These are phyloP conservation scores for Ochlodes sylvanus DNA, from an alignment of 2,888 invertebrate species.

Conservation along the genomic window DNA sequence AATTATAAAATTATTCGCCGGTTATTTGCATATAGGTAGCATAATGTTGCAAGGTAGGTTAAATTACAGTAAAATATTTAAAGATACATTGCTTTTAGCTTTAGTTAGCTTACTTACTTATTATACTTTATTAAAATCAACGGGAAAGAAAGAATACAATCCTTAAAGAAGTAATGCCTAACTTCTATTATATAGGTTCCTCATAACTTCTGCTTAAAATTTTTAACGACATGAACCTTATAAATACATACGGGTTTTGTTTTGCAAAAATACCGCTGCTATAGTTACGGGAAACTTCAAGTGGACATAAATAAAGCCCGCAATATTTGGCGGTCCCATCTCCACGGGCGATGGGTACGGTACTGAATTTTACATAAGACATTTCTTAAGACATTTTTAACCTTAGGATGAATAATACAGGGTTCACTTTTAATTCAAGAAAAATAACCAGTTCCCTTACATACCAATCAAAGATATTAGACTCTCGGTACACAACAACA, in stretches of 20 bases:
- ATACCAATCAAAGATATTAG: constrained; percentile 62
- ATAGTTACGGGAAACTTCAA: constrained; percentile 77
- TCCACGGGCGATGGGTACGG: constrained; percentile 66
- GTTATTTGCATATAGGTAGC: neutral
- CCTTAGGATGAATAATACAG: constrained; percentile 44
- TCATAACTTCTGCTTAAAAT: constrained; percentile 22
- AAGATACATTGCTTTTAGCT: no score
- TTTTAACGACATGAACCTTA: constrained; percentile 25
- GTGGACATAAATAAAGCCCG: constrained; percentile 83
- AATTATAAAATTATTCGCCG: neutral
- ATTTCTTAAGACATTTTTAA: constrained; percentile 47
- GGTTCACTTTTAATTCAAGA: constrained; percentile 44
- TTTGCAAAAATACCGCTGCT: constrained; percentile 61
- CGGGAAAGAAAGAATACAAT: neutral
- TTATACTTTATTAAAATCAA: neutral
- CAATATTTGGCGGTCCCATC: constrained; percentile 80
- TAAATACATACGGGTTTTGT: constrained; percentile 39
- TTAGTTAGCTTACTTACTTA: no score
- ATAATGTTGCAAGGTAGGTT: no score
- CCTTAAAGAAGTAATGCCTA: no score
- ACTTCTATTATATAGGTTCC: constrained; percentile 8
- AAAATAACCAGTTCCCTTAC: constrained; percentile 51
- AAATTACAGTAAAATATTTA: no score
- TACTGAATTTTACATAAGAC: constrained; percentile 62
- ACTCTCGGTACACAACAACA: constrained; percentile 56